Evolutionary conservation across 35 echinoderm and acorn worm genomes (phyloP), one percentile per base, ranked within the genome.

Genomic region (Diadema setosum): DNA sequence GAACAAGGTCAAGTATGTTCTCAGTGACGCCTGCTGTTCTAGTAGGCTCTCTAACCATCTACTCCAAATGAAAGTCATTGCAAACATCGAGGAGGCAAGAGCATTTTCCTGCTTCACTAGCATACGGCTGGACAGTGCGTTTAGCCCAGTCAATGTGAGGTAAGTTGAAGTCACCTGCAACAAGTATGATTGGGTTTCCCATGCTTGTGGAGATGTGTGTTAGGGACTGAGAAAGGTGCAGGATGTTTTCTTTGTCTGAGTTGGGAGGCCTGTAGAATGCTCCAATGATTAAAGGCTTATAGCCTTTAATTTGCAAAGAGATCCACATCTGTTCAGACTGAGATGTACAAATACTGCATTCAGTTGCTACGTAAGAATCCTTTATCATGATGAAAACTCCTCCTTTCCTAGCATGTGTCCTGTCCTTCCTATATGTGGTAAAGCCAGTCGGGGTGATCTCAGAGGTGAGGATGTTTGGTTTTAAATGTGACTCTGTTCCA

Each of bases 1-100:
- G 70, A 55, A 88, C 86, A 7, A 88, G 36, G 70, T 88, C 86
- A 8, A 88, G 44, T n/a, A 88, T 88, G 44, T 81, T 88, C 24
- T 42, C 42, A 26, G 86, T 32, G 27, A 48, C 43, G 7, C 52
- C 86, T 18, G 86, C 55, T 30, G 81, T 88, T 39, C 86, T 88
- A 50, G 86, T 88, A 17, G 86, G 86, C 21, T 88, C 73, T 55
- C 45, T 81, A 46, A 88, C 73, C 5, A 81, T 8, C 41, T 88
- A 73, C 8, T 88, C 86, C 69, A 88, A 36, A 37, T 57, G 81
- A 46, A 80, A 88, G 15, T 88, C 80, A 46, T 90, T 83, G 45
- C 88, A 83, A 5, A 90, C 46, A n/a, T 90, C 88, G 4, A 90
- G 46, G 11, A 90, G 60, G 15, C 15, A 27, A 24, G 76, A 83